Base-by-base conservation (phyloP, 1,140 invertebrate genomes). In the Scaptomyza montana region DNA sequence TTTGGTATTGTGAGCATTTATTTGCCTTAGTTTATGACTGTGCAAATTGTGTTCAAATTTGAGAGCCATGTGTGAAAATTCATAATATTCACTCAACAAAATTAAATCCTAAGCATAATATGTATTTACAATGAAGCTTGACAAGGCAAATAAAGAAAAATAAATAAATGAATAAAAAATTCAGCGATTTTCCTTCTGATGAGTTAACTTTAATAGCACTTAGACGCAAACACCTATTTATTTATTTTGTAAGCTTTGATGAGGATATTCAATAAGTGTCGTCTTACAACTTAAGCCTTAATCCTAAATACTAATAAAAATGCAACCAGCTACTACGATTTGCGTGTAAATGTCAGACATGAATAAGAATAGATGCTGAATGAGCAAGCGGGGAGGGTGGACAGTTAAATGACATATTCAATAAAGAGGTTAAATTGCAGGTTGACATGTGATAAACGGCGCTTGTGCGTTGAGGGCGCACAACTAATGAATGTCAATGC, bases 31-130 rank as follows among this genome's bases (percentile, higher is more conserved):
- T 87, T 87, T 87, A 87, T 76, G 82, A 75, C 65, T 70, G 55
- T 62, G 76, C 76, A 65, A 78, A 87, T 74, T 74, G 61, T 72
- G 69, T 57, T 69, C 81, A 64, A 46, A 69, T 78, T 87, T 87
- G 75, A 87, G 64, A 68, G 81, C 81, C 81, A 86, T 87, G 81
- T 87, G 82, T 74, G 77, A 80, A 81, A 77, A 79, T 82, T 86
- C 72, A 78, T 82, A 78, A 87, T 78, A 71, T 75, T 70, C 79
- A 87, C 78, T 87, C 68, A 54, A 62, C 59, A 62, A 89, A 87
- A 89, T 89, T 73, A 82, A 78, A 77, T 80, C 73, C 67, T 45
- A 63, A 75, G 65, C 62, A 36, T 46, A 70, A 78, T n/a, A n/a
- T n/a, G n/a, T 70, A 51, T 45, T 43, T 39, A 55, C 10, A 16